phyloP scores from a whole-genome alignment of 1,140 invertebrate species.

The Meloidogyne floridensis region DNA sequence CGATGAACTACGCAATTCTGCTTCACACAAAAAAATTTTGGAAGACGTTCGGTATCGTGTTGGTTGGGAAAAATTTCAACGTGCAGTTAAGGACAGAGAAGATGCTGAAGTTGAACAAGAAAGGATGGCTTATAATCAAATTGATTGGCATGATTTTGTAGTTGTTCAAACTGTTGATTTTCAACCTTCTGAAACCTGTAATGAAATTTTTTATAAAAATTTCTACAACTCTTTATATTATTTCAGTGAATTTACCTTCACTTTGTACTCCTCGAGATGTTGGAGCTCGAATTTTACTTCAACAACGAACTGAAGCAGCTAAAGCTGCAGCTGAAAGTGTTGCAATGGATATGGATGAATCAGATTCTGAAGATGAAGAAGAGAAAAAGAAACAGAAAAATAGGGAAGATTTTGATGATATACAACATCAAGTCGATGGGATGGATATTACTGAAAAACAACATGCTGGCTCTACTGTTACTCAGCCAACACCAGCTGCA shows the following conservation, averaged over 20 bases:
- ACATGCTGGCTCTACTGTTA: slow-evolving; percentile 66
- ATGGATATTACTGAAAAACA: slow-evolving; percentile 32
- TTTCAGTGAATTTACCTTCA: slow-evolving; percentile 58
- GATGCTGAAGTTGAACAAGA: slow-evolving; percentile 92
- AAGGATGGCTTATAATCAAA: slow-evolving; percentile 91
- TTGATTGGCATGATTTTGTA: slow-evolving; percentile 99
- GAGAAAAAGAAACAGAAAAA: slow-evolving; percentile 22
- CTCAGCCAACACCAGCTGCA: slow-evolving; percentile 74
- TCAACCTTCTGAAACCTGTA: slow-evolving; percentile 89
- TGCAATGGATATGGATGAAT: slow-evolving; percentile 64
- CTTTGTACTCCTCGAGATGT: slow-evolving; percentile 63
- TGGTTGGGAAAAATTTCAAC: slow-evolving; percentile 90
- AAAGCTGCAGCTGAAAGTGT: slow-evolving; percentile 59
- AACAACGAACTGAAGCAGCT: slow-evolving; percentile 57
- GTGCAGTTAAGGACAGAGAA: slow-evolving; percentile 75
- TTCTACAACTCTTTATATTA: background rate
- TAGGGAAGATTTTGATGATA: background rate
- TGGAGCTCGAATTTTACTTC: slow-evolving; percentile 58
- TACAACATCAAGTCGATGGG: slow-evolving; percentile 15
- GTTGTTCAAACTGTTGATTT: slow-evolving; percentile 99
- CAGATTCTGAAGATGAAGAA: slow-evolving; percentile 56
- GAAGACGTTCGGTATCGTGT: slow-evolving; percentile 90
- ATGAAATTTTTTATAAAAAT: slow-evolving; percentile 59
- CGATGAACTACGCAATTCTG: slow-evolving; percentile 43
- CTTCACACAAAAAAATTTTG: slow-evolving; percentile 71